These are phyloP conservation scores for Ascidia mentula DNA, from an alignment of 23 tunicate species.

Conservation along the genomic window DNA sequence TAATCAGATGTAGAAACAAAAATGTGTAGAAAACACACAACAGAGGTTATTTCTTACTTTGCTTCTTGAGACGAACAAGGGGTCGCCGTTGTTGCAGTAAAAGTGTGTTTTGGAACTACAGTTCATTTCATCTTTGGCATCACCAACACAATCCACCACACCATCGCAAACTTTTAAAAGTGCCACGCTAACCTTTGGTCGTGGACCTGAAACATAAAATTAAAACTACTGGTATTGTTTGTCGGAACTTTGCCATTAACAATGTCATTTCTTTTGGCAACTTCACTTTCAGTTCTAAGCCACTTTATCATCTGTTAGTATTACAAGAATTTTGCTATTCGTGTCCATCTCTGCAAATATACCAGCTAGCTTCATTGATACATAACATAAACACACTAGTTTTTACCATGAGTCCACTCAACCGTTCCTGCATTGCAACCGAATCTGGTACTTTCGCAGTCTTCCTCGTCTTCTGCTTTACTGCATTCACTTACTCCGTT, in stretches of 20 bases:
- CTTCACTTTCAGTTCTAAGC: no score
- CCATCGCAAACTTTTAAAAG: constrained; percentile 14
- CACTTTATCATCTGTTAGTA: no score
- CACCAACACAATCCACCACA: not conserved
- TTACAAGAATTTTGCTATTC: no score
- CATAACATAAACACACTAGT: no score
- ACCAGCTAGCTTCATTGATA: no score
- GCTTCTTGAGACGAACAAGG: not conserved
- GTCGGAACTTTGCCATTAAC: not conserved
- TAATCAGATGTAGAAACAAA: not conserved
- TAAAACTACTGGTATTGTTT: no score
- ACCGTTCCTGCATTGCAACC: constrained; percentile 18
- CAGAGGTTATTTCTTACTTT: not conserved
- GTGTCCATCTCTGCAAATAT: no score
- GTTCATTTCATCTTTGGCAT: not conserved
- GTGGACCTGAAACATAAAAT: not conserved
- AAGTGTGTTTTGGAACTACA: constrained; percentile 2
- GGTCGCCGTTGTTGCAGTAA: not conserved
- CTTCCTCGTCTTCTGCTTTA: constrained; percentile 20
- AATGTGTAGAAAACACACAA: not conserved
- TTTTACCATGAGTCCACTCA: constrained; percentile 6
- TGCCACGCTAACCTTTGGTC: constrained; percentile 9
- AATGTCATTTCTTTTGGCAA: no score
- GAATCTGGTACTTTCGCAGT: constrained; percentile 11
- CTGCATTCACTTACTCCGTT: constrained; percentile 34